Evolutionary conservation across 2,113 vertebrate species (phyloP).

Genomic region (Antigone vipio): DNA sequence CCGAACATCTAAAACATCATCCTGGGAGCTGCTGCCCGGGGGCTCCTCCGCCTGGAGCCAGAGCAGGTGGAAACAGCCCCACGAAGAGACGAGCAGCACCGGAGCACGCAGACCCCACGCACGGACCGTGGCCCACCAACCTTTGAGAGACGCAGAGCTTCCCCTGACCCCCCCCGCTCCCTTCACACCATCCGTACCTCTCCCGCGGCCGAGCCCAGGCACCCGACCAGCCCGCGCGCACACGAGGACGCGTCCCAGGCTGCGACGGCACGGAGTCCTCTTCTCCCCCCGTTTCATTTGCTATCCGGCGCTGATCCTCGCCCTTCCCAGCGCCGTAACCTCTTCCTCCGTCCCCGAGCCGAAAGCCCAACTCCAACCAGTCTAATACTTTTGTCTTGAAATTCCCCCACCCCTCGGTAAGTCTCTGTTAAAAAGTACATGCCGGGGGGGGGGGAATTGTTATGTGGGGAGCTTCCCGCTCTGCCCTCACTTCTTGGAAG

Average conservation of each 20-base stretch:
- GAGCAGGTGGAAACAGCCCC: neutral
- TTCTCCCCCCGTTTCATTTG: neutral
- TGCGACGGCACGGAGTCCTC: neutral
- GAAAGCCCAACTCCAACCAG: neutral
- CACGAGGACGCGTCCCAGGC: rapidly evolving
- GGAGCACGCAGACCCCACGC: neutral
- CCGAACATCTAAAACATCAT: too few species aligned
- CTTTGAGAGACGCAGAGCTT: neutral
- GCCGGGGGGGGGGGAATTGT: neutral
- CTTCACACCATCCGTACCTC: rapidly evolving
- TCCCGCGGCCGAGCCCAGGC: neutral
- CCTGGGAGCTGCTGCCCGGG: neutral
- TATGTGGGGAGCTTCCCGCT: neutral
- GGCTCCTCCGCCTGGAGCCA: neutral
- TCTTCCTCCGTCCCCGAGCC: neutral
- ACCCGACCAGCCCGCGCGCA: too few species aligned
- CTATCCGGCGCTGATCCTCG: rapidly evolving
- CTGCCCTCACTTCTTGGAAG: neutral
- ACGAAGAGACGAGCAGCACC: neutral
- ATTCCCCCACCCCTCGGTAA: too few species aligned
- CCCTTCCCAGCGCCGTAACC: neutral
- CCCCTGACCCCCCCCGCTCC: neutral
- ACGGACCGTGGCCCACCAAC: neutral
- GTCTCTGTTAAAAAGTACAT: neutral
- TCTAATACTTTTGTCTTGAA: neutral